Conservation (phyloP, 2,888 invertebrate species). For the Acleris cristana region DNA sequence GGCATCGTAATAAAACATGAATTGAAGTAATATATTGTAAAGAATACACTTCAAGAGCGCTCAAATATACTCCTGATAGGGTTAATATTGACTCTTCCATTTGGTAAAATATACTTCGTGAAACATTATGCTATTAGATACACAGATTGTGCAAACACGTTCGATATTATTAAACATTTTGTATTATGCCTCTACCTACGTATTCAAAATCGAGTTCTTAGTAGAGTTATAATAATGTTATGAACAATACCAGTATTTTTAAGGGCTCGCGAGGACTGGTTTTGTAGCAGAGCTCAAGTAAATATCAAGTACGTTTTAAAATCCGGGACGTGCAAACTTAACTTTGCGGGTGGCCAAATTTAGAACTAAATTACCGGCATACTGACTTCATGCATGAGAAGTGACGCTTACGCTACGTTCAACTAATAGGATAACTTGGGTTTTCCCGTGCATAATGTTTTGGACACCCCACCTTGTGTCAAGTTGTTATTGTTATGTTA, state of each 20-base stretch:
- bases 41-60: neutral
- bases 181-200: too few species aligned
- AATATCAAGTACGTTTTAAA: neutral
- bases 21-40: neutral
- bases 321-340: constrained; percentile 1
- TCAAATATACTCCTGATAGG: too few species aligned
- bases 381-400: neutral
- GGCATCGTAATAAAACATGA: neutral
- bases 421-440: neutral
- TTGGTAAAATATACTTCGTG: too few species aligned
- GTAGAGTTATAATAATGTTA: too few species aligned
- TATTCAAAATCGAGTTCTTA: too few species aligned
- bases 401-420: neutral
- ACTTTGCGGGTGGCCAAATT: neutral
- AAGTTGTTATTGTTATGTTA: too few species aligned
- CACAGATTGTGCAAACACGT: too few species aligned
- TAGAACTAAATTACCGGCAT: neutral
- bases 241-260: too few species aligned
- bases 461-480: neutral
- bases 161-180: too few species aligned
- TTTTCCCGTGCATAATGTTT: neutral
- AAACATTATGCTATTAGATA: too few species aligned
- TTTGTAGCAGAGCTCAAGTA: neutral
- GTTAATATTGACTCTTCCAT: too few species aligned
- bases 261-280: neutral